phyloP scores from a whole-genome alignment of 2,888 invertebrate species.

The Thecophora atra region DNA sequence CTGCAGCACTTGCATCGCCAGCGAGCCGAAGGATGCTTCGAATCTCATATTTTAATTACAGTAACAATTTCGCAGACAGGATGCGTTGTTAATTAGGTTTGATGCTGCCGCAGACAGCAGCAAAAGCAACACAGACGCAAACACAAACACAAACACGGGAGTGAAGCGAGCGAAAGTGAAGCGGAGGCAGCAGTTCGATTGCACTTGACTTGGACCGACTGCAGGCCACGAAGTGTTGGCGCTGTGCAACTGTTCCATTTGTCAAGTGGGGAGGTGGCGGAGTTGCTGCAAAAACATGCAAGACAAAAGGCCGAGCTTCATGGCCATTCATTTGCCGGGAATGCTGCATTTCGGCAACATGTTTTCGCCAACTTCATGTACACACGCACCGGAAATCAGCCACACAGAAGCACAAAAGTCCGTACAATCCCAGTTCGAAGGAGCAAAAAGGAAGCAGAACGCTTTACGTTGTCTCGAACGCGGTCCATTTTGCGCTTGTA shows the following conservation, averaged over 20 bases:
- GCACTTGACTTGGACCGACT: conserved; percentile 19
- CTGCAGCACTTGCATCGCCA: background rate
- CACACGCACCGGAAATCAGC: too few species aligned
- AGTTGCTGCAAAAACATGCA: background rate
- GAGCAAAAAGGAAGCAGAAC: too few species aligned
- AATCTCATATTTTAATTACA: conserved; percentile 38
- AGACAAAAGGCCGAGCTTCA: background rate
- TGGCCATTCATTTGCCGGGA: background rate
- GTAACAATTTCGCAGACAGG: conserved; percentile 35
- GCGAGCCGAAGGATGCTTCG: conserved; percentile 4
- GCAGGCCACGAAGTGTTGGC: background rate
- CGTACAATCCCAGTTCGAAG: too few species aligned
- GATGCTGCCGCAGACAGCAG: conserved; percentile 20
- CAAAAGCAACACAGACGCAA: background rate
- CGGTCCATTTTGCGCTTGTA: too few species aligned
- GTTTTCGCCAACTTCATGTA: background rate
- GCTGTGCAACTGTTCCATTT: background rate
- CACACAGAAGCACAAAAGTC: too few species aligned
- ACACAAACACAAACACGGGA: conserved; percentile 2
- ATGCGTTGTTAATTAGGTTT: conserved; percentile 36
- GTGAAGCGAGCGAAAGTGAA: conserved; percentile 30
- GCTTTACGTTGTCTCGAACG: too few species aligned
- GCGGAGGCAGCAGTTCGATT: background rate
- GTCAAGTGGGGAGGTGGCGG: background rate
- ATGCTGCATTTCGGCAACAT: conserved; percentile 30